Evolutionary conservation across 2,113 vertebrate genomes (phyloP), one percentile per base, ranked within the genome.

Genomic region (Diphyllodes magnificus): DNA sequence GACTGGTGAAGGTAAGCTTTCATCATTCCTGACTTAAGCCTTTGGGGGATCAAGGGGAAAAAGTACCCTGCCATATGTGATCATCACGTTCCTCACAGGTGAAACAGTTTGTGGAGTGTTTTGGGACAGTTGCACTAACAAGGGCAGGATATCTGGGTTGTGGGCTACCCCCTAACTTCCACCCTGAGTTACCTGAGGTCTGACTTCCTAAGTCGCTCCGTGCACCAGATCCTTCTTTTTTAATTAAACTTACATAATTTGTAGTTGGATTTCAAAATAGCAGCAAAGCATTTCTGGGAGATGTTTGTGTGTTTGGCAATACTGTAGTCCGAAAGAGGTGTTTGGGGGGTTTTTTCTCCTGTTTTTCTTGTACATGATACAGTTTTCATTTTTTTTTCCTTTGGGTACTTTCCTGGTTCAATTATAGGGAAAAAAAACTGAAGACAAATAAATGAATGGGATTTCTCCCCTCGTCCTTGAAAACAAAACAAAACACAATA

Each of bases 321-420:
- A 56, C 1, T 2, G 22, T 61, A 65, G 19, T 72, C 45, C 56
- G 33, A 45, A 82, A 68, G 66, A 51, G 50, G 4, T 51, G 45
- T 71, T 65, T 33, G 15, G 24, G 4, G 0, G 1, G 5, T 8
- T 5, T 3, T 4, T 1, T 0, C 5, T 8, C 16, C 7, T 8
- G 35, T 69, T 61, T 71, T 61, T 61, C 2, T 82, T 71, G 40
- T 21, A 66, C 23, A 13, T 84, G 30, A 33, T 11, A n/a, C 5
- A 28, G 30, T 81, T 89, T 54, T 37, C 11, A 2, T 40, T 18
- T 40, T 5, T 45, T 73, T 82, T 81, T 53, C 10, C 9, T n/a
- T 28, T 68, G 27, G 9, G 13, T 89, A 51, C 57, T 60, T 82
- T 44, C 12, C 9, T 24, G 20, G 9, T 64, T 60, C 40, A 51